phyloP scores from a whole-genome alignment of 2,797 vertebrate genomes.

The Saxicola maurus region DNA sequence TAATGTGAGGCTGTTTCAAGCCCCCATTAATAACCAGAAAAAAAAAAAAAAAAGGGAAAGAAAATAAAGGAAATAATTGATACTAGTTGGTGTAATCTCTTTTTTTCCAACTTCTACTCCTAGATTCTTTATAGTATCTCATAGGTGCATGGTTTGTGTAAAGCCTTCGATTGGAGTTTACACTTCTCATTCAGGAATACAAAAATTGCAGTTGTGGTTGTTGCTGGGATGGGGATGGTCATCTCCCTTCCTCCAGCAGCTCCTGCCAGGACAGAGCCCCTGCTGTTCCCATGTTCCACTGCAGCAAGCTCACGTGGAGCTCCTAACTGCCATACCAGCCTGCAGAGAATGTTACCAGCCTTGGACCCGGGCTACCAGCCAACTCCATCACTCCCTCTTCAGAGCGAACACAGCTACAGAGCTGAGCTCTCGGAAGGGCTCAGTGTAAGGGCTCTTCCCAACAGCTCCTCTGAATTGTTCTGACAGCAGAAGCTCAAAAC shows the following conservation, averaged over 20 bases:
- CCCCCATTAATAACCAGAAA: neutral
- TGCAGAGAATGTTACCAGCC: accelerated
- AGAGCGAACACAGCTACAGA: neutral
- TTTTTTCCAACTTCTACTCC: neutral
- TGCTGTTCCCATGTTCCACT: accelerated
- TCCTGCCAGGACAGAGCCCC: neutral
- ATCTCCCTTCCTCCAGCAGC: neutral
- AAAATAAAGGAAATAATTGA: conserved; percentile 52
- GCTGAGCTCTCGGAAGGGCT: neutral
- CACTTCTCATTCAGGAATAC: neutral
- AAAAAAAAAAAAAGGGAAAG: neutral
- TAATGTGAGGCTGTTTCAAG: neutral
- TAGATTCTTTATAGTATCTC: neutral
- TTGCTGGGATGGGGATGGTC: neutral
- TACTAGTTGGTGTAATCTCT: neutral
- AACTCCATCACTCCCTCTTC: accelerated
- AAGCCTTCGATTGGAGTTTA: neutral
- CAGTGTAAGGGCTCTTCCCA: neutral
- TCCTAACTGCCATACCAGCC: accelerated
- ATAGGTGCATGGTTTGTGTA: accelerated
- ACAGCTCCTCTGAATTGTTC: accelerated
- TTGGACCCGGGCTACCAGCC: accelerated
- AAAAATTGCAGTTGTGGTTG: accelerated
- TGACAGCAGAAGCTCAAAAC: neutral
- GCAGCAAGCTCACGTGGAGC: accelerated